A percentile compares a stretch with the other conserved stretches of the same genome.
These are phyloP conservation scores for Oplegnathus fasciatus DNA, from an alignment of 2,113 vertebrate species.

Conservation along the genomic window DNA sequence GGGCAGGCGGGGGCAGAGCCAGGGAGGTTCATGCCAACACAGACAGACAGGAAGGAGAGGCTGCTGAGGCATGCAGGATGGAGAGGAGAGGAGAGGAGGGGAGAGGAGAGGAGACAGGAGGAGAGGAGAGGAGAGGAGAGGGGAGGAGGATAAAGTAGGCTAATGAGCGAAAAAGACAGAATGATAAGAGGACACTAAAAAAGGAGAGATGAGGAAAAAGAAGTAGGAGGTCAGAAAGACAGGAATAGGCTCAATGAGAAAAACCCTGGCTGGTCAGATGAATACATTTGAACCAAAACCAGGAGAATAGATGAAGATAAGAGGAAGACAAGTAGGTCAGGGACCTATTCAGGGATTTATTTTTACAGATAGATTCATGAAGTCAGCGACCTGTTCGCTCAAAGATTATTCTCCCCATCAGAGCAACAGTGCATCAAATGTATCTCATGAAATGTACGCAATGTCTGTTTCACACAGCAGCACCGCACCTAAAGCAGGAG, in stretches of 20 bases:
- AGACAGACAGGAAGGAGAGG: constrained; percentile 89
- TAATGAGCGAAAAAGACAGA: constrained; percentile 44
- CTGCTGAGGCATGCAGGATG: constrained; percentile 89
- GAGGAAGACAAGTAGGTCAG: constrained; percentile 22
- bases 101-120: constrained; percentile 39
- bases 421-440: constrained; percentile 32
- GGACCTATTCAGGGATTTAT: constrained; percentile 9
- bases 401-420: constrained; percentile 45
- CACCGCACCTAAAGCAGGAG: constrained; percentile 26
- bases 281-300: constrained; percentile 21
- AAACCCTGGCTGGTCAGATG: constrained; percentile 24
- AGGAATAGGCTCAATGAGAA: constrained; percentile 27
- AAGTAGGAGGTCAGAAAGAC: constrained; percentile 45
- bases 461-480: constrained; percentile 15
- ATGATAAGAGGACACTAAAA: constrained; percentile 39
- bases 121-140: constrained; percentile 1
- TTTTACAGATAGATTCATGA: constrained; percentile 5
- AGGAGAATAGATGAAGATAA: constrained; percentile 15
- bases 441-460: constrained; percentile 24
- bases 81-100: constrained; percentile 38
- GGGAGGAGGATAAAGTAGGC: constrained; percentile 40
- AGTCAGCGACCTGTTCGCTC: constrained; percentile 18
- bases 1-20: constrained; percentile 90
- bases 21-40: constrained; percentile 89
- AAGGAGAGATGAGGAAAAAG: constrained; percentile 41